Evolutionary conservation across 1,140 invertebrate genomes (phyloP).

Genomic region (Euura saliciscinereae): DNA sequence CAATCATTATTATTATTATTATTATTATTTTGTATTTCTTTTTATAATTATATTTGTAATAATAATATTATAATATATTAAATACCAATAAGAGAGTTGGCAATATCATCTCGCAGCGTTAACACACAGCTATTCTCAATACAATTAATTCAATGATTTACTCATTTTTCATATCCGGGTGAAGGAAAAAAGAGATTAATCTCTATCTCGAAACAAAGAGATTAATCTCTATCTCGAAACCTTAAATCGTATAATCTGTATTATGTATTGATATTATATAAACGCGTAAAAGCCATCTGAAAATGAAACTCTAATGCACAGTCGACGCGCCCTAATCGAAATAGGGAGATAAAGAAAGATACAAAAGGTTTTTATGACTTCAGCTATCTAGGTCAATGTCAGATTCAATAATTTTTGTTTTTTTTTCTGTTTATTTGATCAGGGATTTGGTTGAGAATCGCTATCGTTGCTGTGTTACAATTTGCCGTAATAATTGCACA

Average conservation of each 20-base stretch:
- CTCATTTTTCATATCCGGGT: neutral
- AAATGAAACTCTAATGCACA: neutral
- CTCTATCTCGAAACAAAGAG: neutral
- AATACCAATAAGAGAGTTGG: slow-evolving; percentile 38
- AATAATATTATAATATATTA: slow-evolving; percentile 34
- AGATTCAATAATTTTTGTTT: neutral
- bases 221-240: neutral
- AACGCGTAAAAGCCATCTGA: neutral
- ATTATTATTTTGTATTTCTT: slow-evolving; percentile 23
- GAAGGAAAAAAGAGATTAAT: neutral
- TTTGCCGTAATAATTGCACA: slow-evolving; percentile 22
- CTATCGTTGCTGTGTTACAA: slow-evolving; percentile 22
- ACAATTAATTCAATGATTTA: neutral
- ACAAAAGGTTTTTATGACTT: too few relatives aligned
- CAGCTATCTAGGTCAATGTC: neutral
- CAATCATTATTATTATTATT: slow-evolving; percentile 40
- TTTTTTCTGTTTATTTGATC: neutral
- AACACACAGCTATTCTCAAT: slow-evolving; percentile 5
- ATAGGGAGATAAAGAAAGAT: neutral
- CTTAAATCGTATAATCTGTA: neutral
- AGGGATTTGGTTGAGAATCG: slow-evolving; percentile 4
- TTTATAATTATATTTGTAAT: slow-evolving; percentile 34
- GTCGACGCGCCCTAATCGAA: neutral
- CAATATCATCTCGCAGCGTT: slow-evolving; percentile 21
- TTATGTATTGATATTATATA: slow-evolving; percentile 1